Evolutionary conservation across 1,140 invertebrate genomes (phyloP).

Genomic region (Leptinotarsa texana): DNA sequence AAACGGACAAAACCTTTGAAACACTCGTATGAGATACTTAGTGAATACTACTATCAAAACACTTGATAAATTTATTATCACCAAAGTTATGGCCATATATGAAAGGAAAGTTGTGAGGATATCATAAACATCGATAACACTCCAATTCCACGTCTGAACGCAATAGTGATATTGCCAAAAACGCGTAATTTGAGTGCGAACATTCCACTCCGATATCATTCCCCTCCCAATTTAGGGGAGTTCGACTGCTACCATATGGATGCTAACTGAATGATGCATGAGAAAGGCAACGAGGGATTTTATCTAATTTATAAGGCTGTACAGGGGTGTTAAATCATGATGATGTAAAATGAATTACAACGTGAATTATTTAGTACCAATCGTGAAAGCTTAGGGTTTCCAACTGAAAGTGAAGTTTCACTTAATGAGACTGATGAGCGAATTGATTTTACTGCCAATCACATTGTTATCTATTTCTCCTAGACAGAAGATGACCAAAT

Average conservation of each 20-base stretch:
- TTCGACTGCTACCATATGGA: constrained; percentile 21
- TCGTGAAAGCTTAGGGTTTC: not conserved
- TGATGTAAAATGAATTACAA: constrained; percentile 10
- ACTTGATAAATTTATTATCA: too few species aligned
- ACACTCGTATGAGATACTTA: too few species aligned
- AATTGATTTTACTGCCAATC: too few species aligned
- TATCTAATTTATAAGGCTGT: constrained; percentile 13
- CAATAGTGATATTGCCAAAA: not conserved
- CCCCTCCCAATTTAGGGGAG: constrained; percentile 4
- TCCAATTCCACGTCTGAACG: not conserved
- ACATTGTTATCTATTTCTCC: too few species aligned
- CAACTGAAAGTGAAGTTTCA: not conserved
- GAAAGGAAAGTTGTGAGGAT: too few species aligned
- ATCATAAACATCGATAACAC: not conserved
- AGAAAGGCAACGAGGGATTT: constrained; percentile 15
- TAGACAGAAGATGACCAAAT: too few species aligned
- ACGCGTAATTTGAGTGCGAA: not conserved
- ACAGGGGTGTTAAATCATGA: constrained; percentile 12
- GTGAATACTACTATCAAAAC: too few species aligned
- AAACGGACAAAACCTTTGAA: too few species aligned
- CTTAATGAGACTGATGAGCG: too few species aligned
- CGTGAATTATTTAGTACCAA: constrained; percentile 9
- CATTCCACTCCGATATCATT: not conserved
- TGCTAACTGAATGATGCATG: constrained; percentile 21
- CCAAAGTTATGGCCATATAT: too few species aligned